A percentile compares a stretch with the other conserved stretches of the same genome.
These are phyloP conservation scores for Polydesmus complanatus DNA, from an alignment of 2,888 invertebrate species.

Conservation along the genomic window DNA sequence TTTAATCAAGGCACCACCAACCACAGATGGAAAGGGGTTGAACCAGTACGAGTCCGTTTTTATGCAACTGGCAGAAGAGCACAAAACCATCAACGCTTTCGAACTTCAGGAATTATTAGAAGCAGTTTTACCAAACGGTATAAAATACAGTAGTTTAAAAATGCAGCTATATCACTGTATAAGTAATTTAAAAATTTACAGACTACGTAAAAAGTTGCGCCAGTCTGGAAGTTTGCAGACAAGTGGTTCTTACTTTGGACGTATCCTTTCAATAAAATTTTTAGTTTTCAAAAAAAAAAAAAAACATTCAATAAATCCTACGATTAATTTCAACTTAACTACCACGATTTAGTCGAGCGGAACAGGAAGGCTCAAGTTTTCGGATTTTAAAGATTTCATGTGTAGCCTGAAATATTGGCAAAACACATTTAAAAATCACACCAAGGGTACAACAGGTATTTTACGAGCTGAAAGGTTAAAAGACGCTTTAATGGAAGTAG, in stretches of 20 bases:
- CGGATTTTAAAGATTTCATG: slow-evolving; percentile 80
- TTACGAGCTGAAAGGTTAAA: slow-evolving; percentile 68
- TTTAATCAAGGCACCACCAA: slow-evolving; percentile 43
- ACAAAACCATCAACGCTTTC: slow-evolving; percentile 75
- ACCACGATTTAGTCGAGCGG: slow-evolving; percentile 47
- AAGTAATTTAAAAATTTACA: slow-evolving; percentile 26
- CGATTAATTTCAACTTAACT: background rate
- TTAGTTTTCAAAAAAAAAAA: slow-evolving; percentile 1
- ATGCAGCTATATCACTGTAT: background rate
- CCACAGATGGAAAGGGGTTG: slow-evolving; percentile 51
- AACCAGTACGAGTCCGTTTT: slow-evolving; percentile 81
- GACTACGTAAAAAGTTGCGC: slow-evolving; percentile 91
- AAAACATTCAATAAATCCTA: background rate
- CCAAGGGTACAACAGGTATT: slow-evolving; percentile 79
- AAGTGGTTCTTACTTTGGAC: slow-evolving; percentile 75
- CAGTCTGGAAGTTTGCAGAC: slow-evolving; percentile 77
- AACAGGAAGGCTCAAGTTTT: slow-evolving; percentile 63
- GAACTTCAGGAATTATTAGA: slow-evolving; percentile 79
- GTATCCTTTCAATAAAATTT: slow-evolving; percentile 44
- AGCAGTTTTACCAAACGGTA: slow-evolving; percentile 72
- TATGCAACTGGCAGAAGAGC: slow-evolving; percentile 77
- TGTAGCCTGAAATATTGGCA: slow-evolving; percentile 85
- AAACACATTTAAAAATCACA: slow-evolving; percentile 73
- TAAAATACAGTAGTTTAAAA: slow-evolving; percentile 9
- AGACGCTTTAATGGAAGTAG: slow-evolving; percentile 72